phyloP scores from a whole-genome alignment of 2,797 vertebrate species.

The Danionella dracula region DNA sequence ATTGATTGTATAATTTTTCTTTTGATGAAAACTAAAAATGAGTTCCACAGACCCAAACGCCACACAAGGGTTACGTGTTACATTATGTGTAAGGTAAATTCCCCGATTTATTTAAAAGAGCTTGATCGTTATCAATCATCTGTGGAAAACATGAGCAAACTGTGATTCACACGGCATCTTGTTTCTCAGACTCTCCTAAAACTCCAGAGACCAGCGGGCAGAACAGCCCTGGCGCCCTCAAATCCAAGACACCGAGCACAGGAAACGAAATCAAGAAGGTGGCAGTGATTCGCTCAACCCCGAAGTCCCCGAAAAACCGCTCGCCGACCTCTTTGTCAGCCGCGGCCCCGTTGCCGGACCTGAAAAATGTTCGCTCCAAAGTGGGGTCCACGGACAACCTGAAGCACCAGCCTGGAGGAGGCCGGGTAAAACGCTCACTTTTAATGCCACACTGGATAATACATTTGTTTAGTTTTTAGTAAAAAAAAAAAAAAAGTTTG shows the following conservation, averaged over 20 bases:
- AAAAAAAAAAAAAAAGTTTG: no score
- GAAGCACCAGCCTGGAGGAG: constrained; percentile 92
- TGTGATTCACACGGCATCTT: background rate
- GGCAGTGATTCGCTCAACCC: constrained; percentile 88
- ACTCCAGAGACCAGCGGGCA: constrained; percentile 84
- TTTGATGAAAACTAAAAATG: no score
- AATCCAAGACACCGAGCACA: constrained; percentile 79
- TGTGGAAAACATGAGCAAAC: no score
- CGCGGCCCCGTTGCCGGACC: constrained; percentile 77
- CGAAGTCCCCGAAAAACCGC: constrained; percentile 91
- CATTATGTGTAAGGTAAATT: no score
- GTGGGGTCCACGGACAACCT: constrained; percentile 92
- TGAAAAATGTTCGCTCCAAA: constrained; percentile 88
- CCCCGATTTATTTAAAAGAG: no score
- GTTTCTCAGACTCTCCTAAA: constrained; percentile 69
- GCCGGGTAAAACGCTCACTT: constrained; percentile 73
- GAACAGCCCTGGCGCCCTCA: constrained; percentile 87
- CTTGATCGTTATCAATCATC: no score
- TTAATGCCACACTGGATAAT: no score
- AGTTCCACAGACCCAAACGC: no score
- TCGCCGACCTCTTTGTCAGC: constrained; percentile 67
- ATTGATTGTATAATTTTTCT: no score
- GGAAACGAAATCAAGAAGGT: constrained; percentile 90
- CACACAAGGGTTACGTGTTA: no score
- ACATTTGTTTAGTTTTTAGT: no score